Percentiles rank a stretch among this genome's conserved stretches.
Evolutionary conservation across 2,888 invertebrate species (phyloP).

Genomic region (Apomyelois bistriatella): DNA sequence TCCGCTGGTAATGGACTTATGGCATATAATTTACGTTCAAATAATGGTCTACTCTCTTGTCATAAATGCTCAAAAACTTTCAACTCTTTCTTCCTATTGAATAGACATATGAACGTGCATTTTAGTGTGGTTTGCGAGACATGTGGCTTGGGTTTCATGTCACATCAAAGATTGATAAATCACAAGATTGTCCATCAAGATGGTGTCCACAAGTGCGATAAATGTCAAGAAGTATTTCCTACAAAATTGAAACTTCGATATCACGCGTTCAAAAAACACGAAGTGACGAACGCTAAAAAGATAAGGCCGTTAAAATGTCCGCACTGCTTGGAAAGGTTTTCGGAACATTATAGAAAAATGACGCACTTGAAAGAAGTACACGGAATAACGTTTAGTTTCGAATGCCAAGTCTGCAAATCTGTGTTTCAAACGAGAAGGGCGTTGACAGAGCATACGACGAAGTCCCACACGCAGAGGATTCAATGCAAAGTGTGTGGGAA

Average conservation of each 20-base stretch:
- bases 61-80: slow-evolving; percentile 62
- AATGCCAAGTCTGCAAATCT: slow-evolving; percentile 57
- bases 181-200: slow-evolving; percentile 65
- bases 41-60: slow-evolving; percentile 55
- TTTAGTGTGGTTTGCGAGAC: slow-evolving; percentile 70
- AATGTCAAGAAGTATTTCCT: slow-evolving; percentile 58
- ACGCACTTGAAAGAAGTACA: slow-evolving; percentile 64
- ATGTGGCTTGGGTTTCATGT: slow-evolving; percentile 69
- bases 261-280: slow-evolving; percentile 63
- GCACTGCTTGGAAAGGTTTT: slow-evolving; percentile 65
- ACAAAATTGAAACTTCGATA: slow-evolving; percentile 65
- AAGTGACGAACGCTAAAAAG: slow-evolving; percentile 54
- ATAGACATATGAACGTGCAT: slow-evolving; percentile 70
- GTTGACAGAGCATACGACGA: slow-evolving; percentile 66
- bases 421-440: slow-evolving; percentile 59
- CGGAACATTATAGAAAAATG: slow-evolving; percentile 70
- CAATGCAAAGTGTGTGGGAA: slow-evolving; percentile 66
- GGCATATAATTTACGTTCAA: slow-evolving; percentile 56
- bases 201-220: slow-evolving; percentile 61
- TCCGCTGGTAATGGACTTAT: slow-evolving; percentile 65
- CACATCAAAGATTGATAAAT: slow-evolving; percentile 61
- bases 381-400: slow-evolving; percentile 62
- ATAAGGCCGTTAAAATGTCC: slow-evolving; percentile 66
- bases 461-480: slow-evolving; percentile 61
- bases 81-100: slow-evolving; percentile 64